Base-by-base conservation (phyloP, 2,113 vertebrate genomes). In the Sphyrna mokarran region DNA sequence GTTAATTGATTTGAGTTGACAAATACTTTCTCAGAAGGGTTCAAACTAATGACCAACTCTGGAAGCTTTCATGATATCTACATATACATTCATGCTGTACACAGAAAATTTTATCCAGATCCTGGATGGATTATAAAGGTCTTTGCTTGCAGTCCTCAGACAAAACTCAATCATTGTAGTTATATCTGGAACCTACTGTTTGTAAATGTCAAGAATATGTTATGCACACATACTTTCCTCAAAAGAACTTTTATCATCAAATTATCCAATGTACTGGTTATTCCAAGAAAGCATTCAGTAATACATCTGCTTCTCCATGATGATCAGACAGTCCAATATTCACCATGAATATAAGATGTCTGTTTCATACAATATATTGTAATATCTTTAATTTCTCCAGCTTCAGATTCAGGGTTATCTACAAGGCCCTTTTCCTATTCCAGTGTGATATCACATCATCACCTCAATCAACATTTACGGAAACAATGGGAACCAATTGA, bases 1-100 rank as follows among this genome's bases (percentile, higher is more conserved):
- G 80, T 83, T 83, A 40, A 83, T 63, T 91, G 37, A 43, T 37
- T 93, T 93, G 89, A 93, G 86, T 89, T 89, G 23, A n/a, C 48
- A 89, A 33, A 66, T 18, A 14, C 16, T 91, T 91, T 63, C 63
- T 66, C 61, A 68, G 20, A 58, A 48, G 54, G 26, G 61, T 90
- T 90, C 9, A 37, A 93, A 37, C 61, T 66, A 68, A 37, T 63
- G 29, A 91, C 29, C 23, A 89, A 7, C 54, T 29, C 48, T 91
- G 87, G 14, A 91, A 91, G 29, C 18, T 63, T 91, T 16, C 1
- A 63, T 29, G 29, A 1, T 66, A 10, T 37, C n/a, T 66, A 37
- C 9, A 18, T 58, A 14, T 6, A 29, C 22, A 29, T 13, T 9
- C 22, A 85, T 20, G 40, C 5, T 26, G 22, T 23, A 58, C 7